A percentile compares a stretch with the other conserved stretches of the same genome.
Evolutionary conservation across 2,888 invertebrate genomes (phyloP).

Genomic region (Trichopria drosophilae): DNA sequence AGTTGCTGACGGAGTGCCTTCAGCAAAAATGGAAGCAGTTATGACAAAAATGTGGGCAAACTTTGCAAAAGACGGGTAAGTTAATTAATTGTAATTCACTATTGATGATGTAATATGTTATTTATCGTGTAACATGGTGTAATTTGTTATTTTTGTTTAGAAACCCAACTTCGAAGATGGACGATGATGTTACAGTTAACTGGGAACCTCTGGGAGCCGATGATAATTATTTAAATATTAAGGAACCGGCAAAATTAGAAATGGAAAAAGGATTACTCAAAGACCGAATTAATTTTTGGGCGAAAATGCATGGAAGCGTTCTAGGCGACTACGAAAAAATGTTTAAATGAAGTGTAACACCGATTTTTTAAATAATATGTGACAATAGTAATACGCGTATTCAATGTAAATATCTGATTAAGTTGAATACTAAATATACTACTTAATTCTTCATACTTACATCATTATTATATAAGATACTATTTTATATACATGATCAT

Average conservation of each 20-base stretch:
- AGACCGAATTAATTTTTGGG: slow-evolving; percentile 58
- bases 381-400: too few relatives aligned
- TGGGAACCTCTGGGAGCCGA: slow-evolving; percentile 55
- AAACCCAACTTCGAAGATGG: slow-evolving; percentile 54
- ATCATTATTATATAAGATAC: too few relatives aligned
- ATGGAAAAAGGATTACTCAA: slow-evolving; percentile 50
- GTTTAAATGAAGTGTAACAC: slow-evolving; percentile 33
- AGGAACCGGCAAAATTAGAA: slow-evolving; percentile 47
- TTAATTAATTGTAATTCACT: slow-evolving; percentile 12
- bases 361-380: too few relatives aligned
- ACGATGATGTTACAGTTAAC: slow-evolving; percentile 45
- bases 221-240: slow-evolving; percentile 55
- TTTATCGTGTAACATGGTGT: slow-evolving; percentile 1
- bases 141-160: slow-evolving; percentile 41
- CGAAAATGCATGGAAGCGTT: slow-evolving; percentile 52
- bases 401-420: too few relatives aligned
- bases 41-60: slow-evolving; percentile 60
- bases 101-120: not conserved
- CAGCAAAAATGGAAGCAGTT: slow-evolving; percentile 52
- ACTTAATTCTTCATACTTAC: too few relatives aligned
- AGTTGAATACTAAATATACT: too few relatives aligned
- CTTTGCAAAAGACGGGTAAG: slow-evolving; percentile 60
- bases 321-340: slow-evolving; percentile 40
- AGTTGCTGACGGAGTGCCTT: slow-evolving; percentile 43
- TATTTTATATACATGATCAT: too few relatives aligned